Evolutionary conservation across 1,140 invertebrate species (phyloP).

Genomic region (Mycetomoellerius zeteki): DNA sequence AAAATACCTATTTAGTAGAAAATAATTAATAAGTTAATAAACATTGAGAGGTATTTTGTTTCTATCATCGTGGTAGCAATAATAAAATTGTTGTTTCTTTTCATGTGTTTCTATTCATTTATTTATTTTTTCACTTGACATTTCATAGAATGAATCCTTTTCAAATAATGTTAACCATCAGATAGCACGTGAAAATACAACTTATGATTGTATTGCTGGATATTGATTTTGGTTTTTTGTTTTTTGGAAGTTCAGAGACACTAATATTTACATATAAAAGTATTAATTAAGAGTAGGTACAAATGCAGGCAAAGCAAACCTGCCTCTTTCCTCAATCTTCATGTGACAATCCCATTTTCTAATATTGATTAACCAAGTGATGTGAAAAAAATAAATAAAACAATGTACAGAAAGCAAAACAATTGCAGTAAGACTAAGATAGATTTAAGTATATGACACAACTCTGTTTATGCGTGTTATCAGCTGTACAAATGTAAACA

Average conservation of each 20-base stretch:
- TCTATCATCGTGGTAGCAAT: slow-evolving; percentile 30
- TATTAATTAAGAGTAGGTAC: slow-evolving; percentile 68
- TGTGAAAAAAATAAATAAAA: slow-evolving; percentile 75
- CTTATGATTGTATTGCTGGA: slow-evolving; percentile 44
- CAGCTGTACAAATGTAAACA: slow-evolving; percentile 72
- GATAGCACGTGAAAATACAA: slow-evolving; percentile 53
- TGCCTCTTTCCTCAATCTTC: slow-evolving; percentile 38
- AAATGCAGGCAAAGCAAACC: slow-evolving; percentile 58
- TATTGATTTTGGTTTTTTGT: slow-evolving; percentile 42
- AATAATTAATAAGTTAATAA: neutral
- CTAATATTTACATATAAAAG: slow-evolving; percentile 76
- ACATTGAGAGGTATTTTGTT: neutral
- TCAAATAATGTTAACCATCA: slow-evolving; percentile 66
- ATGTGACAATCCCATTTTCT: slow-evolving; percentile 55
- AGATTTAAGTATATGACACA: slow-evolving; percentile 64
- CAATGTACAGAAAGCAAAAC: slow-evolving; percentile 68
- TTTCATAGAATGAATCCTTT: slow-evolving; percentile 65
- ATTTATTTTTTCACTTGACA: slow-evolving; percentile 70
- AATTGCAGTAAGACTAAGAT: slow-evolving; percentile 64
- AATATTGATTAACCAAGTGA: slow-evolving; percentile 52
- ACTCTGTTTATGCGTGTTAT: slow-evolving; percentile 55
- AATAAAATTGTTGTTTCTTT: slow-evolving; percentile 5
- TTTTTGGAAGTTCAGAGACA: slow-evolving; percentile 30
- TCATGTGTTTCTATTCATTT: slow-evolving; percentile 58
- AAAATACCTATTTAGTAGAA: neutral